Conservation (phyloP, 2,797 vertebrate species). For the Poeciliopsis paucimaculata region DNA sequence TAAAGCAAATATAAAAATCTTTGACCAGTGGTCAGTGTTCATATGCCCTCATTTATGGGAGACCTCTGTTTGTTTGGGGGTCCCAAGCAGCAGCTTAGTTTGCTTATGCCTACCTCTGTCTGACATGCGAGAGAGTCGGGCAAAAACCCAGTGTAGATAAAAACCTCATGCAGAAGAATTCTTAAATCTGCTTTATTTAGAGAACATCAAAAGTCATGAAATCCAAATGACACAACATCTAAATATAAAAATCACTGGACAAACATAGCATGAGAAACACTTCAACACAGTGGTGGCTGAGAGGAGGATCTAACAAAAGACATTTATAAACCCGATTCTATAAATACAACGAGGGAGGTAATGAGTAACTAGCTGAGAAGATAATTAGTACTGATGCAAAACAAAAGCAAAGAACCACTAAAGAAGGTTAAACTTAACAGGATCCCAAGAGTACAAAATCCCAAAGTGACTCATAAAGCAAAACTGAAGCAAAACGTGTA, state of each 20-base stretch:
- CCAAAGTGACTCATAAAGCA: neutral
- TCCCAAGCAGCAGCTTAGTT: neutral
- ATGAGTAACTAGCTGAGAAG: conserved; percentile 3
- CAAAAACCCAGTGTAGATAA: neutral
- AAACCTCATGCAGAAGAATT: neutral
- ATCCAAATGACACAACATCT: neutral
- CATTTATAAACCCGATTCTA: neutral
- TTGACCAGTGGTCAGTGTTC: neutral
- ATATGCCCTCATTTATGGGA: neutral
- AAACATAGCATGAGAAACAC: neutral
- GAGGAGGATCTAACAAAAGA: neutral
- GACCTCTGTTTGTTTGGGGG: neutral
- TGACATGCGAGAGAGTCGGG: neutral
- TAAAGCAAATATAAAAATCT: neutral
- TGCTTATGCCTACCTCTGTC: neutral
- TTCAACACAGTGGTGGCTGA: neutral
- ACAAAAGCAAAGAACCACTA: conserved; percentile 1
- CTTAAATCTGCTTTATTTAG: neutral
- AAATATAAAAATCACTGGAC: neutral
- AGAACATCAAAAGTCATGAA: neutral
- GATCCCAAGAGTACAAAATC: neutral
- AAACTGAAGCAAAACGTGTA: neutral
- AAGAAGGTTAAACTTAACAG: neutral
- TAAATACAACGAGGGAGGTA: neutral
- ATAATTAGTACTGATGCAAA: conserved; percentile 5